A percentile compares a stretch with the other conserved stretches of the same genome.
phyloP scores from a whole-genome alignment of 2,797 vertebrate genomes.

The Chaetodon trifasciatus region DNA sequence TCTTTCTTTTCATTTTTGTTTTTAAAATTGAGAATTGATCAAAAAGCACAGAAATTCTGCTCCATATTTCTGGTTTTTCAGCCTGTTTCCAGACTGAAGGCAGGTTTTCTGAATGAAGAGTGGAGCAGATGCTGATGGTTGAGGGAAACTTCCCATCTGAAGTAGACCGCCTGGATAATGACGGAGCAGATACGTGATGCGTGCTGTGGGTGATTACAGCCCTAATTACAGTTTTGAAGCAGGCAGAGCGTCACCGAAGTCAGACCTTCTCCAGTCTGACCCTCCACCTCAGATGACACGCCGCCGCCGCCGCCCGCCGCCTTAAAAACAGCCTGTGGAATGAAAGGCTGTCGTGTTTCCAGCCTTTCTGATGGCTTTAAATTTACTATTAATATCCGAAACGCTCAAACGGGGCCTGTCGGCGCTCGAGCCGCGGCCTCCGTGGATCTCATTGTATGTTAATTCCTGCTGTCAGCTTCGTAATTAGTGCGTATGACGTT shows the following conservation, averaged over 20 bases:
- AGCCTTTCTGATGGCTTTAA: slow-evolving; percentile 90
- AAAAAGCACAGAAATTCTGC: not conserved
- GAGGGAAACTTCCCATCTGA: slow-evolving; percentile 34
- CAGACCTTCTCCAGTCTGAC: slow-evolving; percentile 80
- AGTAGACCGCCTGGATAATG: slow-evolving; percentile 75
- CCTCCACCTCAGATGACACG: slow-evolving; percentile 89
- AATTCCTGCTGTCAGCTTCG: slow-evolving; percentile 86
- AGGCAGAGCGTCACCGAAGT: slow-evolving; percentile 88
- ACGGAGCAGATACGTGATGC: slow-evolving; percentile 80
- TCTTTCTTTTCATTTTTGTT: not conserved
- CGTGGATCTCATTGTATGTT: slow-evolving; percentile 84
- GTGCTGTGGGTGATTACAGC: slow-evolving; percentile 80
- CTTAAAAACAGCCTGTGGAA: slow-evolving; percentile 93
- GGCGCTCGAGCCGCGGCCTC: slow-evolving; percentile 82
- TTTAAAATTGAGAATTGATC: not conserved
- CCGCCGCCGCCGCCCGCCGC: slow-evolving; percentile 85
- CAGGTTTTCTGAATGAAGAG: slow-evolving; percentile 18
- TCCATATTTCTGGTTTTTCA: too few relatives aligned
- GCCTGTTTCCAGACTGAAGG: not conserved
- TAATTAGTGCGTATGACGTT: slow-evolving; percentile 85
- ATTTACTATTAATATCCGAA: slow-evolving; percentile 92
- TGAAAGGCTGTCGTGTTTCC: slow-evolving; percentile 92
- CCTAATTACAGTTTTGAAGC: slow-evolving; percentile 90
- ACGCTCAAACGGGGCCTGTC: slow-evolving; percentile 90
- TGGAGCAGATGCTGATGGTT: slow-evolving; percentile 13